Percentiles rank a stretch among this genome's conserved stretches.
Evolutionary conservation across 1,140 invertebrate genomes (phyloP).

Genomic region (Zaprionus africanus): DNA sequence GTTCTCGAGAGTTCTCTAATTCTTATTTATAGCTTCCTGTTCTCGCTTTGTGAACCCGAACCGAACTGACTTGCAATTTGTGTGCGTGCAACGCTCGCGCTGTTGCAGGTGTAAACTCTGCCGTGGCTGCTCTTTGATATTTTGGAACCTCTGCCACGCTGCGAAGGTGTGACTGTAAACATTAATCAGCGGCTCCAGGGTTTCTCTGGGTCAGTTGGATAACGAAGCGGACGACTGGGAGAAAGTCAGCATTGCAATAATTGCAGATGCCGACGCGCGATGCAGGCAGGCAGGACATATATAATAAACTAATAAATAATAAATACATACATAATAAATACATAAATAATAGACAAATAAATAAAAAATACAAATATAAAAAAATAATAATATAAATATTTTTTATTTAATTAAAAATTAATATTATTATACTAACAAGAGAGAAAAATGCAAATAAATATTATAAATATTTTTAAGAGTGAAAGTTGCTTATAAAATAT

Average conservation of each 20-base stretch:
- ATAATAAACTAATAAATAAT: too few species aligned
- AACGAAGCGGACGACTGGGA: conserved; percentile 19
- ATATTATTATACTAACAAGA: neutral
- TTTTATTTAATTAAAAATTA: neutral
- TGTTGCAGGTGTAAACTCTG: conserved; percentile 76
- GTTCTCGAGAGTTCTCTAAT: conserved; percentile 68
- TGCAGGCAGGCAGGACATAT: too few species aligned
- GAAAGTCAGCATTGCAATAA: conserved; percentile 43
- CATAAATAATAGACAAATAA: neutral
- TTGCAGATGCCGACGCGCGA: conserved; percentile 17
- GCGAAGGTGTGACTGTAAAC: conserved; percentile 74
- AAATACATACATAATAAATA: neutral
- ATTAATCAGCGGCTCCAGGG: conserved; percentile 61
- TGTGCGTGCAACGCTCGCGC: conserved; percentile 54
- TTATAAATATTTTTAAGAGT: too few species aligned
- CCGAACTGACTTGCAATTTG: conserved; percentile 71
- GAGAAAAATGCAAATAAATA: neutral
- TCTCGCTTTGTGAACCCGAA: conserved; percentile 13
- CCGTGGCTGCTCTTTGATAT: conserved; percentile 26
- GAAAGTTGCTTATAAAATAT: too few species aligned
- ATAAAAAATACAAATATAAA: neutral
- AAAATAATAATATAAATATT: neutral
- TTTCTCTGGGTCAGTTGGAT: conserved; percentile 64
- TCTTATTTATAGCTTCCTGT: conserved; percentile 78
- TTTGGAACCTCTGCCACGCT: conserved; percentile 44